Evolutionary conservation across 92 coral and sea anemone genomes (phyloP).

Genomic region (Epizoanthus rinbou): DNA sequence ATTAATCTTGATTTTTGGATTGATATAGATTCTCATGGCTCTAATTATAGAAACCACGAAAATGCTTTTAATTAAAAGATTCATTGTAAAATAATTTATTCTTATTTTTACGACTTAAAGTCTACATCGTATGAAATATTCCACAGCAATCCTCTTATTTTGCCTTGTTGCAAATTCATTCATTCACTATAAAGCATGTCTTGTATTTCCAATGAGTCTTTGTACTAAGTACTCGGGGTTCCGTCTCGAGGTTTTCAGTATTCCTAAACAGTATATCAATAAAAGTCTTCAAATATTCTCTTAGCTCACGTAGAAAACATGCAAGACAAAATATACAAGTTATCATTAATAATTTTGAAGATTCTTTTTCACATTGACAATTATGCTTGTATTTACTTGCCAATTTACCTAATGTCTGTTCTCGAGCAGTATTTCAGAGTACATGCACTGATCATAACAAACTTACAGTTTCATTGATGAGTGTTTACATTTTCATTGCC

Average conservation of each 20-base stretch:
- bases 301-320: too few species aligned
- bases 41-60: constrained; percentile 2
- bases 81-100: constrained; percentile 15
- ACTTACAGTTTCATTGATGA: background rate
- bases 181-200: background rate
- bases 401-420: background rate
- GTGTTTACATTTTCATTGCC: background rate
- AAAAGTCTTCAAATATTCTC: too few species aligned
- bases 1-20: background rate
- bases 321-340: too few species aligned
- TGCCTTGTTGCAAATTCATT: background rate
- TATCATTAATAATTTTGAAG: background rate
- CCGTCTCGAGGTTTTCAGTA: too few species aligned
- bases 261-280: too few species aligned
- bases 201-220: background rate
- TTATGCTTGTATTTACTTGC: too few species aligned
- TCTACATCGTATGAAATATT: constrained; percentile 10
- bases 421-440: background rate
- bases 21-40: background rate
- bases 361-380: background rate
- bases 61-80: constrained; percentile 21
- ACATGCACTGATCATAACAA: background rate
- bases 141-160: background rate
- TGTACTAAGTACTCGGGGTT: background rate
- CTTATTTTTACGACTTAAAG: background rate